Percentiles rank a stretch among this genome's conserved stretches.
These are phyloP conservation scores for Porites evermanni DNA, from an alignment of 92 coral and sea anemone species.

Conservation along the genomic window DNA sequence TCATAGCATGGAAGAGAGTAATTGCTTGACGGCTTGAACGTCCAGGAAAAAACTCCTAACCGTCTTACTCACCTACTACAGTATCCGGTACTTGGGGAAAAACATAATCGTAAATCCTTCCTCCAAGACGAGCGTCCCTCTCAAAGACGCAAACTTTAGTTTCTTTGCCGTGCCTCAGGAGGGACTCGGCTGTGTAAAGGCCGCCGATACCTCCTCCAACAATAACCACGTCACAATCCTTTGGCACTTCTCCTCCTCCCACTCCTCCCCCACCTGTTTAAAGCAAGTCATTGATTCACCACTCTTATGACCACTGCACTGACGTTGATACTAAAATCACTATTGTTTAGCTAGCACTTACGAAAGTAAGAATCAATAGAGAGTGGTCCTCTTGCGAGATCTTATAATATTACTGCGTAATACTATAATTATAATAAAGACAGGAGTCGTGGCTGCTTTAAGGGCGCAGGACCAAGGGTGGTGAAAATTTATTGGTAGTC, in stretches of 20 bases:
- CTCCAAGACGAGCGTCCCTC: slow-evolving; percentile 47
- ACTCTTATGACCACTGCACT: background rate
- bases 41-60: no score
- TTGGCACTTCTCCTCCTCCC: slow-evolving; percentile 2
- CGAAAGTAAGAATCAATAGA: no score
- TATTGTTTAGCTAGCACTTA: no score
- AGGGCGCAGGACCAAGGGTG: no score
- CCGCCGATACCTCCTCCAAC: slow-evolving; percentile 44
- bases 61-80: slow-evolving; percentile 37
- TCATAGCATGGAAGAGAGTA: no score
- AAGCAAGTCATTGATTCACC: background rate
- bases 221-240: slow-evolving; percentile 45
- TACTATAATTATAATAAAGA: no score
- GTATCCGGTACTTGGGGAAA: slow-evolving; percentile 34
- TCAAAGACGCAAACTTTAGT: slow-evolving; percentile 47
- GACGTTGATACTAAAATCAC: no score
- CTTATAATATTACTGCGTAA: no score
- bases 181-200: slow-evolving; percentile 44
- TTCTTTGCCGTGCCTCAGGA: slow-evolving; percentile 28
- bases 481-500: no score
- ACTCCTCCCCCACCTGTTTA: slow-evolving; percentile 21
- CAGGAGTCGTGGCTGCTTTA: no score
- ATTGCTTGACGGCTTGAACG: no score
- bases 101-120: slow-evolving; percentile 48
- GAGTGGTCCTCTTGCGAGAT: no score